phyloP scores from a whole-genome alignment of 2,113 vertebrate species.

The Pithys albifrons region DNA sequence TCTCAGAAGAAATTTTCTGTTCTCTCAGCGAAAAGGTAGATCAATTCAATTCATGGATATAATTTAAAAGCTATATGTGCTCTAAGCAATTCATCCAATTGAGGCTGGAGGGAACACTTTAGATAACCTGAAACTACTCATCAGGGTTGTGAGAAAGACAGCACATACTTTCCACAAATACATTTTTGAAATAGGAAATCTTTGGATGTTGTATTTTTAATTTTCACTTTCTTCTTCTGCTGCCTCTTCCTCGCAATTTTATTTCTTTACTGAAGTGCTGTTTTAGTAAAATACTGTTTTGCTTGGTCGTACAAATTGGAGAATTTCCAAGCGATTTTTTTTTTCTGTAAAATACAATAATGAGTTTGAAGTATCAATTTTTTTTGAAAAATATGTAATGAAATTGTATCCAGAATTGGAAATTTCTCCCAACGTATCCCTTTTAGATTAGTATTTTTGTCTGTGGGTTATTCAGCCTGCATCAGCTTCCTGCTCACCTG shows the following conservation, averaged over 20 bases:
- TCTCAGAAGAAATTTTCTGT: not conserved
- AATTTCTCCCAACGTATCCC: not conserved
- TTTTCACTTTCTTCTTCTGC: not conserved
- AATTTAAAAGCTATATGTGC: constrained; percentile 19
- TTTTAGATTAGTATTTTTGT: not conserved
- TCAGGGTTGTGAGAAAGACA: not conserved
- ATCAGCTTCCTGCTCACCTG: constrained; percentile 4
- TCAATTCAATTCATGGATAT: not conserved
- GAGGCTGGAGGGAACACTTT: not conserved
- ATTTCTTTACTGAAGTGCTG: not conserved
- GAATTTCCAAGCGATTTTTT: not conserved
- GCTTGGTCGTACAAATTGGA: not conserved
- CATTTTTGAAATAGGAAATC: not conserved
- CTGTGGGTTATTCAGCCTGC: not conserved
- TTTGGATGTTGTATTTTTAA: not conserved
- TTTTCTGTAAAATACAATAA: not conserved
- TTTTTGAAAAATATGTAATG: not conserved
- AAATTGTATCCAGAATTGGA: not conserved
- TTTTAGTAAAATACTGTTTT: not conserved
- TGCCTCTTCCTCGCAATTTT: not conserved
- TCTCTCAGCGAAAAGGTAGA: constrained; percentile 22
- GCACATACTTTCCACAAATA: not conserved
- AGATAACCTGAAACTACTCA: not conserved
- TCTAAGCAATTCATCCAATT: not conserved
- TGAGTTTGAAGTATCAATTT: not conserved